Percentiles rank a stretch among this genome's conserved stretches.
phyloP scores from a whole-genome alignment of 2,797 vertebrate species.

The Psittacula echo region DNA sequence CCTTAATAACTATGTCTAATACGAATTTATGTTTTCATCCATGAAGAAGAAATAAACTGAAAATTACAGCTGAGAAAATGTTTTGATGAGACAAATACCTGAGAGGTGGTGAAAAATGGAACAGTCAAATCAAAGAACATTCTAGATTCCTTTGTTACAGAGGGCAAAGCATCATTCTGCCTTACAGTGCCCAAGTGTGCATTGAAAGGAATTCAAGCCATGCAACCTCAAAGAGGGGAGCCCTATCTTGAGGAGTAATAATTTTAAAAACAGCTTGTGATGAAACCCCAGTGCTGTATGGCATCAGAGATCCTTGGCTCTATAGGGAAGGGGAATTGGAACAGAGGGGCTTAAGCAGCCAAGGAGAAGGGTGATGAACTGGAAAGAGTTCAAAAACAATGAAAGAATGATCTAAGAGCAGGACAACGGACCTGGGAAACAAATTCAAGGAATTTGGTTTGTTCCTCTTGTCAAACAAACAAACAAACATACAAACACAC shows the following conservation, averaged over 20 bases:
- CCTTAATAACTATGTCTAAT: not conserved
- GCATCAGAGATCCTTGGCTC: not conserved
- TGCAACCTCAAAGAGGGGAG: not conserved
- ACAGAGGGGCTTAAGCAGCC: not conserved
- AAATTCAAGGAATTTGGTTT: not conserved
- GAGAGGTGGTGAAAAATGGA: not conserved
- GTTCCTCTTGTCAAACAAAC: not conserved
- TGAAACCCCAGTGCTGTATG: not conserved
- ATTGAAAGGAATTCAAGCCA: not conserved
- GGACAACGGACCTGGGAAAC: not conserved
- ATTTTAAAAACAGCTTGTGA: not conserved
- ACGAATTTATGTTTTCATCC: not conserved
- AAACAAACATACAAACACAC: not conserved
- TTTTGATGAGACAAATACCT: conserved; percentile 1
- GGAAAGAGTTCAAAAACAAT: not conserved
- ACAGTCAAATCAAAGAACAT: not conserved
- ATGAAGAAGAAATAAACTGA: not conserved
- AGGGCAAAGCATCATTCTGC: not conserved
- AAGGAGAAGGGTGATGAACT: not conserved
- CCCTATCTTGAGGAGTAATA: not conserved
- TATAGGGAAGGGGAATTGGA: not conserved
- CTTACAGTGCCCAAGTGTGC: fast-evolving
- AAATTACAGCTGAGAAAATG: not conserved
- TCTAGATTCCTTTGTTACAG: not conserved
- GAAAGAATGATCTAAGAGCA: not conserved